phyloP scores from a whole-genome alignment of 2,113 vertebrate species.

The Geococcyx californianus region DNA sequence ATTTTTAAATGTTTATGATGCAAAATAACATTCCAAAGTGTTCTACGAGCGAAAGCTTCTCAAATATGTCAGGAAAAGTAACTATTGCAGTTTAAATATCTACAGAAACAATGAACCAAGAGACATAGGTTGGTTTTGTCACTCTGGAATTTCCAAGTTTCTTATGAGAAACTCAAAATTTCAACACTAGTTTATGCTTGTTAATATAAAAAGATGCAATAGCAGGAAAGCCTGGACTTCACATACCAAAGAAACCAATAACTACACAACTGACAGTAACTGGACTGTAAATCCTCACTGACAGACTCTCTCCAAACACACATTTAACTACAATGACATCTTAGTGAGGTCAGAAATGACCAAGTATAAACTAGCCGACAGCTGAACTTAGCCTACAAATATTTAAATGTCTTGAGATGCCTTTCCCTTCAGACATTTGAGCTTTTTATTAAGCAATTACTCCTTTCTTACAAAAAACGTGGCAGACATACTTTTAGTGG shows the following conservation, averaged over 20 bases:
- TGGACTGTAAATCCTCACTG: background rate
- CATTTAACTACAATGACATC: background rate
- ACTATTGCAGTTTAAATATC: conserved; percentile 5
- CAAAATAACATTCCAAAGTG: conserved; percentile 48
- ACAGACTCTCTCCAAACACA: background rate
- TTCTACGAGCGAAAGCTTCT: background rate
- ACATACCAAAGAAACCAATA: background rate
- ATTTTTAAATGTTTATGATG: conserved; percentile 9
- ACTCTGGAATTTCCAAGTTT: background rate
- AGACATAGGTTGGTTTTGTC: background rate
- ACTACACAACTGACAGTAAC: background rate
- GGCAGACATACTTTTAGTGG: background rate
- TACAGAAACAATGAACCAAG: background rate
- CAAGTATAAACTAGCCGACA: background rate
- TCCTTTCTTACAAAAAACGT: background rate
- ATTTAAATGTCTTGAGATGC: background rate
- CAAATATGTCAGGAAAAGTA: conserved; percentile 15
- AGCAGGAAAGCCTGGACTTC: background rate
- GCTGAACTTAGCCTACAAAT: background rate
- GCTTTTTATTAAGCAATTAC: background rate
- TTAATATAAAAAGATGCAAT: background rate
- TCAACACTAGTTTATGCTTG: background rate
- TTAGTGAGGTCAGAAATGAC: conserved; percentile 18
- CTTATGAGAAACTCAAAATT: background rate
- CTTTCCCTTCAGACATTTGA: background rate